Conservation (phyloP, 2,113 vertebrate species). For the Coptodon bakossiorum region DNA sequence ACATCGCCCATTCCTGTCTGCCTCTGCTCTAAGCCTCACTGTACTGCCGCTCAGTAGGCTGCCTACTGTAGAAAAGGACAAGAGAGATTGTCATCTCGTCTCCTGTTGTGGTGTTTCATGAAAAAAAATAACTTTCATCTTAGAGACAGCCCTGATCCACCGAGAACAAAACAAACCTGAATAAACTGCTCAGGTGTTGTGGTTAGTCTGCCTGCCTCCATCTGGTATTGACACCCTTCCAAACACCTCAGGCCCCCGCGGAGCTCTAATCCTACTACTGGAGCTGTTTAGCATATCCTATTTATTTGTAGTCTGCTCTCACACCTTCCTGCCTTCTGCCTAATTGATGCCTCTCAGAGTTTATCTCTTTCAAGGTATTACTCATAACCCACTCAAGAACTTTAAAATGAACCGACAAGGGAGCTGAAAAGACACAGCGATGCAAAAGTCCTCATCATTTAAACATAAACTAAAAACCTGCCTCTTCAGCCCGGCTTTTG, state of each 20-base stretch:
- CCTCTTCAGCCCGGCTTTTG: neutral
- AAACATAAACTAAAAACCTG: neutral
- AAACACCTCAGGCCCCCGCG: slow-evolving; percentile 13
- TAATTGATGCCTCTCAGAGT: slow-evolving; percentile 4
- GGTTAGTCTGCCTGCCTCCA: slow-evolving; percentile 18
- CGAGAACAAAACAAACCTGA: slow-evolving; percentile 27
- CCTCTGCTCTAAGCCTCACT: slow-evolving; percentile 3
- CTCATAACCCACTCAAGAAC: neutral
- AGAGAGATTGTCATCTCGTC: slow-evolving; percentile 26
- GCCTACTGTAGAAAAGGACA: slow-evolving; percentile 30
- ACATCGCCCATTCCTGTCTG: neutral
- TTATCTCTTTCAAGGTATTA: neutral
- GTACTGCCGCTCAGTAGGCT: slow-evolving; percentile 6
- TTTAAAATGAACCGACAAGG: neutral
- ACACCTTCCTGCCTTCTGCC: slow-evolving; percentile 12
- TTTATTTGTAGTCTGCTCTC: slow-evolving; percentile 28
- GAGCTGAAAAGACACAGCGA: neutral
- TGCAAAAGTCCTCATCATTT: neutral
- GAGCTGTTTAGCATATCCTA: slow-evolving; percentile 22
- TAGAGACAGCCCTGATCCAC: slow-evolving; percentile 14
- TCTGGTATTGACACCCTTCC: slow-evolving; percentile 40
- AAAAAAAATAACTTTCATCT: slow-evolving; percentile 19
- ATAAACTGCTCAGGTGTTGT: slow-evolving; percentile 30
- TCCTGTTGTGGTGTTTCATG: slow-evolving; percentile 10
- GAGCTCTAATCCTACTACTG: slow-evolving; percentile 27